Conservation (phyloP, 2,888 invertebrate genomes). For the Erpobdella octoculata region DNA sequence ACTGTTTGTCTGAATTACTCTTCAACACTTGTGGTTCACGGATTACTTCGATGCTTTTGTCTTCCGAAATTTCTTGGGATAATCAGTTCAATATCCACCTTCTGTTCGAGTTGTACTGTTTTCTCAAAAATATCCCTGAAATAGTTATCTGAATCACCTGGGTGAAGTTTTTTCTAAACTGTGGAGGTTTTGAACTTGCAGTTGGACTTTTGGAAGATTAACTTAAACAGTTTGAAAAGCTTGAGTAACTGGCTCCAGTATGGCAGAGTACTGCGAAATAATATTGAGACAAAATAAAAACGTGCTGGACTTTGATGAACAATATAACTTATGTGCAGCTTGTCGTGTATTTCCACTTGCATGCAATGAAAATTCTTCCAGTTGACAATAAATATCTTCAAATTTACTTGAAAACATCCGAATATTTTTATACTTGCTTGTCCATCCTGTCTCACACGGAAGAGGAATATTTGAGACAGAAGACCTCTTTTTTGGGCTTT, state of each 20-base stretch:
- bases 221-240: too few species aligned
- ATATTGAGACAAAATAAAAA: too few species aligned
- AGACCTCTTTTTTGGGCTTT: too few species aligned
- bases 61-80: neutral
- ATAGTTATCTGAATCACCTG: too few species aligned
- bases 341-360: neutral
- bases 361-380: neutral
- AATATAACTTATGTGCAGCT: neutral
- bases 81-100: neutral
- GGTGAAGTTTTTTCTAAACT: neutral
- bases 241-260: too few species aligned
- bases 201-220: conserved; percentile 1
- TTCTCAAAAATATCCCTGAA: neutral
- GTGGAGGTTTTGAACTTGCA: neutral
- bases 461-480: too few species aligned
- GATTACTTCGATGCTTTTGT: conserved; percentile 1
- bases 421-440: neutral
- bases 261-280: neutral
- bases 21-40: neutral
- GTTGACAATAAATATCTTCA: neutral
- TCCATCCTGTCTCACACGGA: neutral
- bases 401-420: neutral
- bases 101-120: neutral
- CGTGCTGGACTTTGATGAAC: neutral
- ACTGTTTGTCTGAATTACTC: neutral